Evolutionary conservation across 1,140 invertebrate genomes (phyloP), one percentile per base, ranked within the genome.

Genomic region (Heliconius himera): DNA sequence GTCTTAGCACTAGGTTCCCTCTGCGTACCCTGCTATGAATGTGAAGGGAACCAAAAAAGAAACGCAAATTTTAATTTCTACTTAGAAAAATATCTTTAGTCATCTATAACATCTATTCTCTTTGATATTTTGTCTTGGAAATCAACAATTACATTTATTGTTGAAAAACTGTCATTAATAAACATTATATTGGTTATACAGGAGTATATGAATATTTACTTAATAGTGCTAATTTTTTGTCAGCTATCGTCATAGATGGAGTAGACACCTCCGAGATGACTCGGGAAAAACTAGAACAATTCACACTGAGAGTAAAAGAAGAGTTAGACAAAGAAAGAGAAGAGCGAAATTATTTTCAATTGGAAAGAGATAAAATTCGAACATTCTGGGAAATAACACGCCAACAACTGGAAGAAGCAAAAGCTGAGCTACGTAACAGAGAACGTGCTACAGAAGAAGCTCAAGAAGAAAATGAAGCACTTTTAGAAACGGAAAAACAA

Each of bases 341-440:
- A 93, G 98, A 99, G 92, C 95, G 98, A 83, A 99, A 99, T 92
- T 99, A 97, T 89, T 99, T 99, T 86, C 98, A 99, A 95, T 91
- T 99, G 74, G 99, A 99, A 94, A 95, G 98, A 84, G 98, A 99
- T 90, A 99, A 99, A 94, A 96, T 99, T 20, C 96, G 98, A 81
- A 98, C 97, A 41, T 99, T 99, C 93, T 99, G 98, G 98, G 98
- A 99, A 81, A 95, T 95, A 33, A 97, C 98, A 1, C 96, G 97
- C 84, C 96, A 97, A 83, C 97, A 98, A 89, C 91, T 98, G 9
- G 97, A 98, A 81, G 98, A 99, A 95, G 96, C 96, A 36, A 96
- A 96, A 89, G 96, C 97, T 20, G 84, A 96, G 96, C 94, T 97
- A 72, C 96, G 97, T 87, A 97, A 97, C 88, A 98, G 98, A 94